A percentile compares a stretch with the other conserved stretches of the same genome.
phyloP scores from a whole-genome alignment of 2,797 vertebrate species.

The Oreonectes daqikongensis region DNA sequence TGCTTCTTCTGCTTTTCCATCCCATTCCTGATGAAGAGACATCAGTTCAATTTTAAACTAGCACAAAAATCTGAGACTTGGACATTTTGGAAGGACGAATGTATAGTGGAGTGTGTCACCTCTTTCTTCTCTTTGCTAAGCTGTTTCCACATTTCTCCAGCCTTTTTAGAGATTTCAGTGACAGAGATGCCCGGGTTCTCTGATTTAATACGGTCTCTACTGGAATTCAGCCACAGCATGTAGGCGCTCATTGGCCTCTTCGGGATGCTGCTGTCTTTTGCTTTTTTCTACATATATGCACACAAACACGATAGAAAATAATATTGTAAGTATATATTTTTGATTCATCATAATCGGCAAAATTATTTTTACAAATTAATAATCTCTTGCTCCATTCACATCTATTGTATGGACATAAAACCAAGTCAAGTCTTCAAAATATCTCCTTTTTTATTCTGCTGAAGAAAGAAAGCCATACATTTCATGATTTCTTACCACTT shows the following conservation, averaged over 20 bases:
- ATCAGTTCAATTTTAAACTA: neutral
- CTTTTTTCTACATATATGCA: slow-evolving; percentile 80
- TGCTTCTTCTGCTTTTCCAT: slow-evolving; percentile 81
- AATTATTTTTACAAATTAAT: too few relatives aligned
- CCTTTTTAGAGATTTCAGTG: slow-evolving; percentile 95
- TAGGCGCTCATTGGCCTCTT: slow-evolving; percentile 96
- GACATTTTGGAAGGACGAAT: neutral
- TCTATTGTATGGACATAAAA: too few relatives aligned
- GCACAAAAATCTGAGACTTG: neutral
- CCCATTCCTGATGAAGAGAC: slow-evolving; percentile 76
- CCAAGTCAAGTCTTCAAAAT: too few relatives aligned
- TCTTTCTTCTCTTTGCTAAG: slow-evolving; percentile 92
- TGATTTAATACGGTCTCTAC: slow-evolving; percentile 89
- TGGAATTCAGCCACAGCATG: slow-evolving; percentile 96
- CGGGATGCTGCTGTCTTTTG: slow-evolving; percentile 85
- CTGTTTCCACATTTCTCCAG: slow-evolving; percentile 94
- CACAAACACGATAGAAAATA: too few relatives aligned
- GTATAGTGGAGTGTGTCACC: slow-evolving; percentile 70
- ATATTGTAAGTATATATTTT: too few relatives aligned
- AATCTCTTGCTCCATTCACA: too few relatives aligned
- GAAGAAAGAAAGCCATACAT: too few relatives aligned
- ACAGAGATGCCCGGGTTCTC: slow-evolving; percentile 95
- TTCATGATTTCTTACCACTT: too few relatives aligned
- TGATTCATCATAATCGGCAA: too few relatives aligned
- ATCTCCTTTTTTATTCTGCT: too few relatives aligned